Percentiles rank a stretch among this genome's conserved stretches.
phyloP scores from a whole-genome alignment of 2,888 invertebrate genomes.

The Xanthorhoe spadicearia region DNA sequence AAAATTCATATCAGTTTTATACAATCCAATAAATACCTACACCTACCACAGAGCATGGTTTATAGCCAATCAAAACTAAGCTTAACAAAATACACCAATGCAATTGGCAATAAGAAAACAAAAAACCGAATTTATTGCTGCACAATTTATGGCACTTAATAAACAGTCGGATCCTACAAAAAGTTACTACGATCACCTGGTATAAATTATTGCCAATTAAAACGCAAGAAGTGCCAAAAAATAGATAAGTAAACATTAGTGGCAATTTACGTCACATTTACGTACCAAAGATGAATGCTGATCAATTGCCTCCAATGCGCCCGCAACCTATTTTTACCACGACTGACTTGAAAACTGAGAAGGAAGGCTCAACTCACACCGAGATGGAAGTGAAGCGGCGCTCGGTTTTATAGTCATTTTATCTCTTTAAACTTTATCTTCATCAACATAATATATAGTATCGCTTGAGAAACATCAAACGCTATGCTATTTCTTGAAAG shows the following conservation, averaged over 20 bases:
- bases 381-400: too few species aligned
- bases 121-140: not conserved
- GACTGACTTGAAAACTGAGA: conserved; percentile 62
- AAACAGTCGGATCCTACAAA: conserved; percentile 5
- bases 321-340: conserved; percentile 73
- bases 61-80: not conserved
- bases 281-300: conserved; percentile 54
- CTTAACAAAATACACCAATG: not conserved
- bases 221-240: conserved; percentile 2
- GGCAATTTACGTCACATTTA: conserved; percentile 45
- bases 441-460: too few species aligned
- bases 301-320: conserved; percentile 45
- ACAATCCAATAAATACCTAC: too few species aligned
- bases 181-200: not conserved
- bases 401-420: too few species aligned
- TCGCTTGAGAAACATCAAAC: too few species aligned
- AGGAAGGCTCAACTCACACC: conserved; percentile 52
- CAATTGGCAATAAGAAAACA: not conserved
- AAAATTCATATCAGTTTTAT: not conserved
- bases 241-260: conserved; percentile 6
- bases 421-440: too few species aligned
- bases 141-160: conserved; percentile 1
- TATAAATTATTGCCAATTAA: conserved; percentile 12
- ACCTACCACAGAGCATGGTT: too few species aligned
- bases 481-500: too few species aligned